Conservation (phyloP, 37 sponge, comb jelly and placozoan genomes). For the Halisarca cf. caerulea region DNA sequence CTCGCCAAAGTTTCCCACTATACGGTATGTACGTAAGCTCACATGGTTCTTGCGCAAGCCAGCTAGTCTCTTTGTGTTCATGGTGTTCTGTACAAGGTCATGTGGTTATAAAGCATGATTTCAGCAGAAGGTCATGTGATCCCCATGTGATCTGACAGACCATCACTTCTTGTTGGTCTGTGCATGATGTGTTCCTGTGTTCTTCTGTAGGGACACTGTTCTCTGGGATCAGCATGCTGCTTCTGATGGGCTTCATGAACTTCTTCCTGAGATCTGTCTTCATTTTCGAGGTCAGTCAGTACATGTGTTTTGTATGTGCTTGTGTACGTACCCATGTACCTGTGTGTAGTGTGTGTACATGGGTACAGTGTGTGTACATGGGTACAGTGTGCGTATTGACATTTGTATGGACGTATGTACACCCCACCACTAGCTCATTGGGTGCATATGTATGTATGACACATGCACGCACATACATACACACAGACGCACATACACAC, state of each 20-base stretch:
- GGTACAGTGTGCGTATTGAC: neutral
- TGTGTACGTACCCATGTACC: neutral
- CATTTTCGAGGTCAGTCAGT: conserved; percentile 62
- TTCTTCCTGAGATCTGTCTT: conserved; percentile 79
- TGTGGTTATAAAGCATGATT: too few species aligned
- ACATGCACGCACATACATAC: conserved; percentile 12
- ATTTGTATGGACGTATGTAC: too few species aligned
- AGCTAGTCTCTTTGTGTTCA: too few species aligned
- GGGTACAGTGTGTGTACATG: neutral
- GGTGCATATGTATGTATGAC: too few species aligned
- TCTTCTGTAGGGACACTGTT: conserved; percentile 59
- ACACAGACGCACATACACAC: too few species aligned
- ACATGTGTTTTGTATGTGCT: neutral
- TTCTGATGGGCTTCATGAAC: conserved; percentile 70
- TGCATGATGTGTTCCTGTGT: neutral
- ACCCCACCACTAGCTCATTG: too few species aligned
- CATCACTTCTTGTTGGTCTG: neutral
- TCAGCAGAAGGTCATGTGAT: too few species aligned
- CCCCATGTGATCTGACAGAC: too few species aligned
- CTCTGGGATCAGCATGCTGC: conserved; percentile 68
- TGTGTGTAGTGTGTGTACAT: neutral
- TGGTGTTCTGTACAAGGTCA: too few species aligned
- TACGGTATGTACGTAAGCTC: too few species aligned
- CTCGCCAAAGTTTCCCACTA: too few species aligned
- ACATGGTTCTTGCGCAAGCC: too few species aligned